phyloP scores from a whole-genome alignment of 53 echinoderm and acorn worm genomes.

The Paracentrotus lividus region DNA sequence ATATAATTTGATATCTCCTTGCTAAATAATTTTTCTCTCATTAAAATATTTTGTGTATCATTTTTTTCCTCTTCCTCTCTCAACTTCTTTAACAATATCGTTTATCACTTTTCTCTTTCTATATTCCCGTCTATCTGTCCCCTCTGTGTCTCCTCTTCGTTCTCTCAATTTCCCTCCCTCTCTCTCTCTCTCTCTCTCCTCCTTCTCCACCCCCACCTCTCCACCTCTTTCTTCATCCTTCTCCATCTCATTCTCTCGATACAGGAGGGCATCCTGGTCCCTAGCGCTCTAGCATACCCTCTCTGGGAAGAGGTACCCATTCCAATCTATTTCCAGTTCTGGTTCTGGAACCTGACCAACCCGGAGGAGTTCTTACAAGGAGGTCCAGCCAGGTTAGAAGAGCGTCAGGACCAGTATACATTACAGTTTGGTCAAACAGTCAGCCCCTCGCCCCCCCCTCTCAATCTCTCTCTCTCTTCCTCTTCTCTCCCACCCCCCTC shows the following conservation, averaged over 20 bases:
- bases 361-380: conserved; percentile 83
- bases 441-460: not conserved
- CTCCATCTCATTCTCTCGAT: not conserved
- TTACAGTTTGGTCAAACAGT: conserved; percentile 76
- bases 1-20: too few species aligned
- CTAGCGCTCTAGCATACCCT: conserved; percentile 79
- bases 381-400: conserved; percentile 71
- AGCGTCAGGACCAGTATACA: conserved; percentile 87
- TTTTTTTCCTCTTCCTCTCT: not conserved
- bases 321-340: conserved; percentile 84
- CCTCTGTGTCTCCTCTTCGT: not conserved
- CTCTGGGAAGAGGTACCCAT: conserved; percentile 81
- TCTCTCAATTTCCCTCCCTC: not conserved
- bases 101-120: not conserved
- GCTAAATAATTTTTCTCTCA: too few species aligned
- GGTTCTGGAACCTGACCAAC: conserved; percentile 90
- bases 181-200: not conserved
- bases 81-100: not conserved
- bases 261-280: conserved; percentile 77
- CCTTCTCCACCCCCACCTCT: not conserved
- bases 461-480: not conserved
- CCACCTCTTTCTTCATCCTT: not conserved
- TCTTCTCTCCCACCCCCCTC: not conserved
- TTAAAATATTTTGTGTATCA: not conserved
- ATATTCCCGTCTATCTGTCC: not conserved